Evolutionary conservation across 1,140 invertebrate genomes (phyloP).

Genomic region (Bombus polaris): DNA sequence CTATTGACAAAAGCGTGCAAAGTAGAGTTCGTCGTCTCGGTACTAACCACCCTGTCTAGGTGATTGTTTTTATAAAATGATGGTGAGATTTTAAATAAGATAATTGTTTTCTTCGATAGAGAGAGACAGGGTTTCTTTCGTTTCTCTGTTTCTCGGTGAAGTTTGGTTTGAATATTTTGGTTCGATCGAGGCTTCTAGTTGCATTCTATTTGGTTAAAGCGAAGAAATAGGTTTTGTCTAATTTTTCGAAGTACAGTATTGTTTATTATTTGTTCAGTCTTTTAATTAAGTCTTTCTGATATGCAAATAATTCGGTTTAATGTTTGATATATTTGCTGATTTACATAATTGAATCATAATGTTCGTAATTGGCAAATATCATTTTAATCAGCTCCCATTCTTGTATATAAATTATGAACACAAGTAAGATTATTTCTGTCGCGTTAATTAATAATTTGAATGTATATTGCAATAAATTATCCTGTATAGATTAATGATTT

Average conservation of each 20-base stretch:
- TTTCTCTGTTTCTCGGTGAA: neutral
- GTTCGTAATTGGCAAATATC: no score
- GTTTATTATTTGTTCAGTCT: neutral
- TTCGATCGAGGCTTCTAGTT: neutral
- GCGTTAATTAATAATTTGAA: no score
- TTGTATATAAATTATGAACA: no score
- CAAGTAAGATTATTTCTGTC: no score
- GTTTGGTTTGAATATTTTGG: no score
- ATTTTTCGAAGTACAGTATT: neutral
- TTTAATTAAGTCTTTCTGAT: neutral
- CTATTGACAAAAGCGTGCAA: neutral
- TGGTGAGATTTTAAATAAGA: neutral
- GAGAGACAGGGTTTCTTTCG: neutral
- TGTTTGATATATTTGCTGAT: no score
- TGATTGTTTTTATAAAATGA: neutral
- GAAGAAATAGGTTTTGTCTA: neutral
- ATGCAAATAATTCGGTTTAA: no score
- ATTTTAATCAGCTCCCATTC: no score
- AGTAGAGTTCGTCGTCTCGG: no score
- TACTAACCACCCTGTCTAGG: neutral
- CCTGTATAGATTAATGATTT: no score
- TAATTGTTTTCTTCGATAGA: neutral
- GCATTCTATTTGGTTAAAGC: neutral
- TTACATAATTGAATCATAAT: no score
- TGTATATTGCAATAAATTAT: no score